Conservation (phyloP, 2,888 invertebrate genomes). For the Mylabris sibirica region DNA sequence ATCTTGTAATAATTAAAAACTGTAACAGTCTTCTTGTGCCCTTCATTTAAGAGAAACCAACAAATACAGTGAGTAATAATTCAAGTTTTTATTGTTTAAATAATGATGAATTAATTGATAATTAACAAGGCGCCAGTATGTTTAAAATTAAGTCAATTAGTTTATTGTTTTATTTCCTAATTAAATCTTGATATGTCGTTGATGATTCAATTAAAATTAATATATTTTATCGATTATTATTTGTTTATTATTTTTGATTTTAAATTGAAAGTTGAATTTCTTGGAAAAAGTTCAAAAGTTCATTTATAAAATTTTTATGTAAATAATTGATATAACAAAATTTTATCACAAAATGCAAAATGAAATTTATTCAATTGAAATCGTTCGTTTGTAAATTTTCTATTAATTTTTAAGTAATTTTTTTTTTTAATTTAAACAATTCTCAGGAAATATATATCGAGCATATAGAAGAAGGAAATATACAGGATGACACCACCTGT, state of each 20-base stretch:
- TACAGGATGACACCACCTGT: constrained; percentile 5
- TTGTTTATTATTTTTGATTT: neutral
- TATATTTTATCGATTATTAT: neutral
- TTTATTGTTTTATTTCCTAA: neutral
- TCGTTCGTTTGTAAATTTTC: neutral
- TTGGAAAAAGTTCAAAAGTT: constrained; percentile 9
- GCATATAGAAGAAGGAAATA: neutral
- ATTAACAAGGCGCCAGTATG: neutral
- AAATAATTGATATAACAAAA: constrained; percentile 7
- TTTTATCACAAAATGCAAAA: constrained; percentile 6
- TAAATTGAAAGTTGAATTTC: constrained; percentile 2
- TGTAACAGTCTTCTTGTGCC: constrained; percentile 34
- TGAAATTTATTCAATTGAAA: neutral
- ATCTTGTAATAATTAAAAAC: constrained; percentile 16
- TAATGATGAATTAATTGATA: neutral
- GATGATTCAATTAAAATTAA: neutral
- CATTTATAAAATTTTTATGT: neutral
- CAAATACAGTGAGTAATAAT: neutral
- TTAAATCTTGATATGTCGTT: neutral
- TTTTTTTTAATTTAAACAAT: neutral
- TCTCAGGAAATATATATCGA: neutral
- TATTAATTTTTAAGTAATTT: neutral
- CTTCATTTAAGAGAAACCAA: constrained; percentile 21
- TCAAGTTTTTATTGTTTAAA: too few species aligned
- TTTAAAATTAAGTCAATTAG: neutral